Conservation (phyloP, 2,888 invertebrate species). For the Acleris holmiana region DNA sequence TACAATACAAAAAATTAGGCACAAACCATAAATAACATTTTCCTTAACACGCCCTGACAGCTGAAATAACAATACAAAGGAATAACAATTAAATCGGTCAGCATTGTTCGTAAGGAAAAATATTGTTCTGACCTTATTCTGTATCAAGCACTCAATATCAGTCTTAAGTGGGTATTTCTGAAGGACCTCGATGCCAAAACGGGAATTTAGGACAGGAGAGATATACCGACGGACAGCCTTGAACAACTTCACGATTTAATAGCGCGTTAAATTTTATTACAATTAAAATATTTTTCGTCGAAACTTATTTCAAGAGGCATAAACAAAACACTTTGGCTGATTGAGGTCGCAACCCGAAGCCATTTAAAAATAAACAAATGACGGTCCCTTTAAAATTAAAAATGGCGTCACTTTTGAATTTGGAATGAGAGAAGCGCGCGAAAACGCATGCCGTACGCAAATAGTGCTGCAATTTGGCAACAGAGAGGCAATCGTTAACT, state of each 20-base stretch:
- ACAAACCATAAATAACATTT: conserved; percentile 3
- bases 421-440: conserved; percentile 36
- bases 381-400: conserved; percentile 11
- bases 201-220: conserved; percentile 22
- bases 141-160: background rate
- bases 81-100: background rate
- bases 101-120: conserved; percentile 6
- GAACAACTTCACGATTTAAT: conserved; percentile 26
- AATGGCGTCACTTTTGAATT: conserved; percentile 36
- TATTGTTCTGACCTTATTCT: conserved; percentile 26
- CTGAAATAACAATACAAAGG: conserved; percentile 14
- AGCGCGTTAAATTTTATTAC: conserved; percentile 27
- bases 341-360: conserved; percentile 17
- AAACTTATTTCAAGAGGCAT: conserved; percentile 29
- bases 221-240: conserved; percentile 25
- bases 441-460: conserved; percentile 38
- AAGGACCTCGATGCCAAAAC: conserved; percentile 31
- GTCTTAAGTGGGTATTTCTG: conserved; percentile 19
- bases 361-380: conserved; percentile 1
- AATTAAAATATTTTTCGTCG: conserved; percentile 26
- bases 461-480: conserved; percentile 41
- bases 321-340: conserved; percentile 35
- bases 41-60: conserved; percentile 9
- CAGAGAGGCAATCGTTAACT: conserved; percentile 40
- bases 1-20: conserved; percentile 6